Conservation (phyloP, 2,113 vertebrate genomes). For the Excalfactoria chinensis region DNA sequence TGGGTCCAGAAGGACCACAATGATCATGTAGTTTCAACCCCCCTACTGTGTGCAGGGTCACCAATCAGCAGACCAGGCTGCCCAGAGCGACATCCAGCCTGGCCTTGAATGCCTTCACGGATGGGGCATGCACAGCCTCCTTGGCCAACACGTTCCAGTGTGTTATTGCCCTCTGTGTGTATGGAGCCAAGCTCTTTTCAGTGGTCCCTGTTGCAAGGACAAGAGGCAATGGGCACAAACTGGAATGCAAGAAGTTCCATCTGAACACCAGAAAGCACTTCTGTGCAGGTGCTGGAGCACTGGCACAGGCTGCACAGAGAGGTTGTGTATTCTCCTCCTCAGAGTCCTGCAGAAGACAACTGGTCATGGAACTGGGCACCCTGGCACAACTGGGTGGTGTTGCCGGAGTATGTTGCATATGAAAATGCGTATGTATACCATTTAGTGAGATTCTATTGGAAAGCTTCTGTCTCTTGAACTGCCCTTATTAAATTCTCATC, state of each 20-base stretch:
- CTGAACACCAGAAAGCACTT: not conserved
- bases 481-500: not conserved
- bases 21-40: no score
- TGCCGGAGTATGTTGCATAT: not conserved
- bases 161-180: no score
- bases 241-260: not conserved
- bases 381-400: not conserved
- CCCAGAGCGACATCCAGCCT: no score
- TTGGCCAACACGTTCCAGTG: no score
- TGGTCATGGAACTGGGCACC: not conserved
- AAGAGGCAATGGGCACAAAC: not conserved
- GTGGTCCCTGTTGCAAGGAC: not conserved
- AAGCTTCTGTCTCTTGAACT: not conserved
- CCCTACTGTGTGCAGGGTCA: no score
- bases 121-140: no score
- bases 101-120: no score
- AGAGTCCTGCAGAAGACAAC: not conserved
- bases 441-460: not conserved
- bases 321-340: not conserved
- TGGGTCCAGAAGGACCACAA: no score
- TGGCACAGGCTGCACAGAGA: not conserved
- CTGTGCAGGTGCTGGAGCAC: not conserved
- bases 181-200: not conserved
- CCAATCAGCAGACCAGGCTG: no score
- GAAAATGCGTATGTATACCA: fast-evolving